phyloP scores from a whole-genome alignment of 2,888 invertebrate genomes.

The Stomorhina lunata region DNA sequence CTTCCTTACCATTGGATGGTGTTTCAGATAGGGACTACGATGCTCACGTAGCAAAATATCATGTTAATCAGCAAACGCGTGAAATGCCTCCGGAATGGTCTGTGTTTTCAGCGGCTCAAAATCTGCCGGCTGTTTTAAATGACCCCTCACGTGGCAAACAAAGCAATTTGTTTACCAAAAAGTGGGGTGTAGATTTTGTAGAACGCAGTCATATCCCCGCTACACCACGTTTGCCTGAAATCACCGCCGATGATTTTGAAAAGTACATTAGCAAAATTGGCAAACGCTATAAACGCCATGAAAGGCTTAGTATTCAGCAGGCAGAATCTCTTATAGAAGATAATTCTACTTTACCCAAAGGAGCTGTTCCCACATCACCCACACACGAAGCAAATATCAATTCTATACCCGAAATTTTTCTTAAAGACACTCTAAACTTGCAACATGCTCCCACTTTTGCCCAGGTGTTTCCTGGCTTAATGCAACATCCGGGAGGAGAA shows the following conservation, averaged over 20 bases:
- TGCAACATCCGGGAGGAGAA: conserved; percentile 74
- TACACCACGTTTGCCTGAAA: conserved; percentile 90
- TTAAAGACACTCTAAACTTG: conserved; percentile 88
- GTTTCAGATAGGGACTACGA: conserved; percentile 93
- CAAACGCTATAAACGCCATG: conserved; percentile 84
- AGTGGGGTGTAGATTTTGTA: conserved; percentile 97
- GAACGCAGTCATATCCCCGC: conserved; percentile 89
- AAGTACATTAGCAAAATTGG: conserved; percentile 90
- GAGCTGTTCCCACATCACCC: conserved; percentile 65
- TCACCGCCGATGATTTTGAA: conserved; percentile 91
- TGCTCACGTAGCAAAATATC: conserved; percentile 88
- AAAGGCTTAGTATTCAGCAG: conserved; percentile 78
- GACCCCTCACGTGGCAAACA: conserved; percentile 96
- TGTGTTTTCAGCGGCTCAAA: conserved; percentile 92
- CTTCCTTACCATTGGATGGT: conserved; percentile 92
- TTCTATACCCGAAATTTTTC: conserved; percentile 91
- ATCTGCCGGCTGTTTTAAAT: conserved; percentile 96
- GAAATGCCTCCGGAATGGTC: conserved; percentile 81
- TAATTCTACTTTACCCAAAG: not conserved
- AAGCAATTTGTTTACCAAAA: conserved; percentile 95
- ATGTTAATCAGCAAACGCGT: conserved; percentile 80
- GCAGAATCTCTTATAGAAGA: conserved; percentile 65
- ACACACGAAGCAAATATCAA: conserved; percentile 80
- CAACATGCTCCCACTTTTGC: conserved; percentile 90
- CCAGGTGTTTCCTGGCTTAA: conserved; percentile 89